Evolutionary conservation across 2,797 vertebrate genomes (phyloP).

Genomic region (Ciconia nigra): DNA sequence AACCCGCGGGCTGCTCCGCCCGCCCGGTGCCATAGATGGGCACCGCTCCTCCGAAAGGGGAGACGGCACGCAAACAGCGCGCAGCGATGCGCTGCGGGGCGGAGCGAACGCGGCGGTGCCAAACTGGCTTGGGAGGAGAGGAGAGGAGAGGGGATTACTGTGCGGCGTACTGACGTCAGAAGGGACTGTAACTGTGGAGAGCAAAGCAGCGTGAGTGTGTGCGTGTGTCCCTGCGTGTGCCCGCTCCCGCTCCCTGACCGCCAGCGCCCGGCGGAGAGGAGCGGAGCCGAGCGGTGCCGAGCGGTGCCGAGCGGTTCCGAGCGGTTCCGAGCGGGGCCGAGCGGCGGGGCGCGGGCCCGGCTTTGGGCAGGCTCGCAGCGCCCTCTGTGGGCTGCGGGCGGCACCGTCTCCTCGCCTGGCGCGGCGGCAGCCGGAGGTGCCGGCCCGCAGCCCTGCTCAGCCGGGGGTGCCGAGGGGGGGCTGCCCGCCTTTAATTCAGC

Average conservation of each 20-base stretch:
- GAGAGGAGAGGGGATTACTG: neutral
- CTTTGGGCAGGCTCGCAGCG: slow-evolving; percentile 65
- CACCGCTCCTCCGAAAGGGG: neutral
- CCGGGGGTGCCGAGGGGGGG: no score
- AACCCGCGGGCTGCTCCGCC: no score
- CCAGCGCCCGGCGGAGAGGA: neutral
- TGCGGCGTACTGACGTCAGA: neutral
- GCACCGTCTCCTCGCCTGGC: neutral
- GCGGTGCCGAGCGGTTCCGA: neutral
- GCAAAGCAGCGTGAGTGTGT: accelerated
- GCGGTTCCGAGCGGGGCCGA: neutral
- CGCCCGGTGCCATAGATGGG: neutral
- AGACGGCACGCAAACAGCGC: neutral
- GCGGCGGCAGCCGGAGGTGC: neutral
- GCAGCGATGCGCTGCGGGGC: neutral
- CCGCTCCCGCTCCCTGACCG: no score
- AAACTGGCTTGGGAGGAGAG: no score
- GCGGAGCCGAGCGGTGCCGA: neutral
- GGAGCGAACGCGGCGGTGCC: neutral
- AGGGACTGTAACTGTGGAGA: neutral
- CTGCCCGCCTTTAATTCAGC: neutral
- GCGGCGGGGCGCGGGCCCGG: neutral
- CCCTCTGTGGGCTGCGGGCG: slow-evolving; percentile 70
- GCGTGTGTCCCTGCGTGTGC: accelerated
- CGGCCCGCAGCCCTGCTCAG: neutral